Base-by-base conservation (phyloP, 2,888 invertebrate genomes). In the Phyto melanocephala region DNA sequence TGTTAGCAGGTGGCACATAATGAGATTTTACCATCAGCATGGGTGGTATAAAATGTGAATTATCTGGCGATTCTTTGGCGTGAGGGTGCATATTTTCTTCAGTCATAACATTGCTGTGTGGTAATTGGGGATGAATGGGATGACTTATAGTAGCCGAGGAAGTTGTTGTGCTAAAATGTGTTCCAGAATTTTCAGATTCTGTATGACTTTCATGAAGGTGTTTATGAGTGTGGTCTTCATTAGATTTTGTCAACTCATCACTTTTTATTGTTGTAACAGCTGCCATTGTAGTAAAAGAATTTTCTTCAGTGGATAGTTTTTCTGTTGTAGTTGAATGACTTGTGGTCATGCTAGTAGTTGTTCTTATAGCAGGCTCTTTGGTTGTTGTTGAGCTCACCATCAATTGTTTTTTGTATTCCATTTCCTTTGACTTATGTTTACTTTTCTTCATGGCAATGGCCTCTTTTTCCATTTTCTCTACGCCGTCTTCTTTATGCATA, bases 11-110 rank as follows among this genome's bases (percentile, higher is more conserved):
- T 37, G 91, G 89, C 67, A 91, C 88, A 83, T 91, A 91, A 86
- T 91, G 90, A 2, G 91, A 90, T 84, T 91, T 91, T 1, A 91
- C 91, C 84, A 91, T 84, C 72, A 91, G 68, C 91, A 91, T 91
- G 50, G 91, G 91, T 15, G 91, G 91, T 80, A 91, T 91, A 58
- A 91, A 91, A 84, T 91, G 91, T 11, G 89, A 88, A 75, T 88
- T 90, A 83, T 91, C 91, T 20, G 86, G 86, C 7, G 90, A 86
- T 82, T 90, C 90, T 72, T 91, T 90, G 28, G 88, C 83, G 68
- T 90, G 89, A 7, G 86, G 84, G 84, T 88, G 89, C 52, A 83
- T 84, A 54, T 81, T 77, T 58, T 89, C 88, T 58, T 89, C 87
- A 17, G 70, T 83, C 15, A 82, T 75, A 15, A 85, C 40, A 24